phyloP scores from a whole-genome alignment of 2,113 vertebrate genomes.

The Misgurnus anguillicaudatus region DNA sequence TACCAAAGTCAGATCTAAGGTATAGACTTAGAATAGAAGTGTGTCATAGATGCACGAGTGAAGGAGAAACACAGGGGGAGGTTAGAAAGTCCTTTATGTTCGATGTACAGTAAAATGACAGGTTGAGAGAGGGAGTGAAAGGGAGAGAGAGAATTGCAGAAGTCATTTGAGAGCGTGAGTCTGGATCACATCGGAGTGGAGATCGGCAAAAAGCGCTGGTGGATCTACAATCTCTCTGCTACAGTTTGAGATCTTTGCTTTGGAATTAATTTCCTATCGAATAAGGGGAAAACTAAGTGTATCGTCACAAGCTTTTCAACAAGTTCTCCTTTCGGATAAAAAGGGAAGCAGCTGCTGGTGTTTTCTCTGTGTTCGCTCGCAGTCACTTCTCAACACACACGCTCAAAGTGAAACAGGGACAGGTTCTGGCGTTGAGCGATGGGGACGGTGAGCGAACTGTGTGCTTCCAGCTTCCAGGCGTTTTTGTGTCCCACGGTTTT shows the following conservation, averaged over 20 bases:
- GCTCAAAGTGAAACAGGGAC: not conserved
- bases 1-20: conserved; percentile 36
- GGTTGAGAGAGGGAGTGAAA: conserved; percentile 36
- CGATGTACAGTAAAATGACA: not conserved
- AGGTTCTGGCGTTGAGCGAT: conserved; percentile 59
- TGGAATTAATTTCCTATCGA: not conserved
- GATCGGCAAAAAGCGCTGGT: not conserved
- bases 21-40: conserved; percentile 23
- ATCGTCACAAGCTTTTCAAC: conserved; percentile 23
- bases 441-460: conserved; percentile 89
- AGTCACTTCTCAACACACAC: conserved; percentile 8
- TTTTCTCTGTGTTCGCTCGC: conserved; percentile 23
- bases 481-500: conserved; percentile 80
- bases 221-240: not conserved
- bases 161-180: conserved; percentile 25
- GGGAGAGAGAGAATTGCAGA: conserved; percentile 30
- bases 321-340: conserved; percentile 19
- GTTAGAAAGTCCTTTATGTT: not conserved
- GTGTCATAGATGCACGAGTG: not conserved
- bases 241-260: conserved; percentile 16
- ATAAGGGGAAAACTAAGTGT: not conserved
- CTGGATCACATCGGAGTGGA: conserved; percentile 16
- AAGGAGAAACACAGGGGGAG: not conserved
- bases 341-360: conserved; percentile 41
- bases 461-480: conserved; percentile 89